Conservation (phyloP, 2,888 invertebrate species). For the Endotricha flammealis region DNA sequence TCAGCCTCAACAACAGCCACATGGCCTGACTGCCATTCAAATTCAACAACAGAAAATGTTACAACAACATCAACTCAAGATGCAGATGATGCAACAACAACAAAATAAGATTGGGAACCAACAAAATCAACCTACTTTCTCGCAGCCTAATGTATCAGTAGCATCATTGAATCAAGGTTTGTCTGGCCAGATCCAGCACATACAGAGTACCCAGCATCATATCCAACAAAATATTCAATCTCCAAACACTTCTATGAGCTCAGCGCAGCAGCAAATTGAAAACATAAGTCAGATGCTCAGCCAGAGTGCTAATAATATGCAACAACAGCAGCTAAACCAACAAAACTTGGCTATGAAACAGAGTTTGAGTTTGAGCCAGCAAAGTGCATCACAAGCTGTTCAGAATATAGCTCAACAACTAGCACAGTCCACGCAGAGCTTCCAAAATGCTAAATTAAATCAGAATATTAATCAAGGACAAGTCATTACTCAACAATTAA, state of each 20-base stretch:
- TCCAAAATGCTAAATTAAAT: conserved; percentile 70
- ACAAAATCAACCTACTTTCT: conserved; percentile 48
- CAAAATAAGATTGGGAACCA: conserved; percentile 45
- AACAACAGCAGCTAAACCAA: conserved; percentile 63
- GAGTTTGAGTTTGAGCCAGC: conserved; percentile 60
- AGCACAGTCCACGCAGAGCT: conserved; percentile 62
- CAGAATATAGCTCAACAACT: conserved; percentile 70
- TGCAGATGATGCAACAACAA: conserved; percentile 68
- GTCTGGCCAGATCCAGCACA: conserved; percentile 60
- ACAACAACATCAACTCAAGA: conserved; percentile 78
- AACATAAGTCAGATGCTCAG: conserved; percentile 78
- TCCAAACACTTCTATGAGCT: conserved; percentile 68
- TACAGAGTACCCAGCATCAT: conserved; percentile 59
- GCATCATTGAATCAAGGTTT: conserved; percentile 66
- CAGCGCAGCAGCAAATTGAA: conserved; percentile 80
- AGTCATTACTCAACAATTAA: conserved; percentile 61
- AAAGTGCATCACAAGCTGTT: conserved; percentile 60
- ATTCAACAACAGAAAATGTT: conserved; percentile 76
- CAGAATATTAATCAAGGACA: conserved; percentile 64
- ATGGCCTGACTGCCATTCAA: conserved; percentile 67
- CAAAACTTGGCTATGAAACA: conserved; percentile 70
- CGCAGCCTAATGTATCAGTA: conserved; percentile 60
- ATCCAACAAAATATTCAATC: conserved; percentile 62
- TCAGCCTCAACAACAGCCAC: conserved; percentile 46
- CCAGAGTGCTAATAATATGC: conserved; percentile 68